Evolutionary conservation across 1,140 invertebrate species (phyloP).

Genomic region (Aplysia californica): DNA sequence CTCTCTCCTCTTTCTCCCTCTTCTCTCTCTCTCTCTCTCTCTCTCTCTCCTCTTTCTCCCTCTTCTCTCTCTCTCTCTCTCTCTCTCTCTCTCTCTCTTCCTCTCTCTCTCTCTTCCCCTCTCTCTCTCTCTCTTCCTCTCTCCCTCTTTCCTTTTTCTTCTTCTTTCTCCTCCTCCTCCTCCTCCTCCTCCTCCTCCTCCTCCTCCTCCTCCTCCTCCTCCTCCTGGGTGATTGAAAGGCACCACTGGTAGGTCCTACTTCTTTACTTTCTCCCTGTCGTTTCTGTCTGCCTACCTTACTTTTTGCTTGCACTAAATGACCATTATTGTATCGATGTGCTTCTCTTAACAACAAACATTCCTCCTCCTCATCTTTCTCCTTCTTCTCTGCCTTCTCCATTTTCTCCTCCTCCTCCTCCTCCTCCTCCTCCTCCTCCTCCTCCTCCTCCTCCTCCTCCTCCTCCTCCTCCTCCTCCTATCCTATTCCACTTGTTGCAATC

Average conservation of each 20-base stretch:
- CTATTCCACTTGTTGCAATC: neutral
- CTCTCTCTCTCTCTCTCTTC: neutral
- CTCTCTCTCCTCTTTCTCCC: neutral
- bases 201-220: neutral
- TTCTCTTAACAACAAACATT: too few relatives aligned
- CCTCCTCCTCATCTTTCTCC: neutral
- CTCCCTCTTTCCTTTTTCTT: too few relatives aligned
- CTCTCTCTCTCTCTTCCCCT: neutral
- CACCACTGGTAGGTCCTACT: too few relatives aligned
- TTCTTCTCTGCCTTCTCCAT: too few relatives aligned
- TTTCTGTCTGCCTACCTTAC: too few relatives aligned
- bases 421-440: neutral
- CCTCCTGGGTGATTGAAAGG: too few relatives aligned
- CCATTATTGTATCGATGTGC: too few relatives aligned
- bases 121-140: neutral
- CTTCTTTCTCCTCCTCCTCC: neutral
- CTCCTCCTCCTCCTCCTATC: too few relatives aligned
- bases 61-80: neutral
- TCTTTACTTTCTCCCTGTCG: too few relatives aligned
- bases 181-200: neutral
- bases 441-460: neutral
- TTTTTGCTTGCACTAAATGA: too few relatives aligned
- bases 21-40: constrained; percentile 8
- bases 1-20: neutral
- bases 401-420: too few relatives aligned